Conservation (phyloP, 2,888 invertebrate species). For the Leucophenga montana region DNA sequence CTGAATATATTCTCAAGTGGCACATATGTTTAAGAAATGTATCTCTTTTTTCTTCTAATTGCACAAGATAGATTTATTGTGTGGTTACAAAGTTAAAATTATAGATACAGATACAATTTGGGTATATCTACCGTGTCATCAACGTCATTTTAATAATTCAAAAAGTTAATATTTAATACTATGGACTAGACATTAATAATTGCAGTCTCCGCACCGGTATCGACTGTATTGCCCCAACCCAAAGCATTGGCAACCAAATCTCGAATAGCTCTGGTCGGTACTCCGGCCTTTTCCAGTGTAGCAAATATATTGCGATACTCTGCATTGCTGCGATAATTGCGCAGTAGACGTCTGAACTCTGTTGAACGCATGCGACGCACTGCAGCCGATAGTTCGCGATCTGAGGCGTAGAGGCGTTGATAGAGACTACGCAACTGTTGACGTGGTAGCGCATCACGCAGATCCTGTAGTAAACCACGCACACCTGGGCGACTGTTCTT, state of each 20-base stretch:
- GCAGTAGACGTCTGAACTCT: slow-evolving; percentile 52
- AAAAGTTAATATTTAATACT: no score
- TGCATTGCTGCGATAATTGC: slow-evolving; percentile 40
- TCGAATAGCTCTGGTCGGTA: slow-evolving; percentile 50
- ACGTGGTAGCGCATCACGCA: slow-evolving; percentile 54
- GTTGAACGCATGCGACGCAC: slow-evolving; percentile 53
- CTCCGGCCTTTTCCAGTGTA: slow-evolving; percentile 47
- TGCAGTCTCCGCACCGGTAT: slow-evolving; percentile 47
- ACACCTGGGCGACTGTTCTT: slow-evolving; percentile 54
- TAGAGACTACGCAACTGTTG: slow-evolving; percentile 49
- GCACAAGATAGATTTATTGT: slow-evolving; percentile 42
- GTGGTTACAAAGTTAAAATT: background rate
- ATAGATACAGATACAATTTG: background rate
- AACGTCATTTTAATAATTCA: background rate
- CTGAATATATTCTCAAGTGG: slow-evolving; percentile 64
- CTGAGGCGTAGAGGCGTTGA: slow-evolving; percentile 40
- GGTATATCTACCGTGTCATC: background rate
- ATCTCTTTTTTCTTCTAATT: slow-evolving; percentile 48
- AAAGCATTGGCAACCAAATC: slow-evolving; percentile 48
- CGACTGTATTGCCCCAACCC: slow-evolving; percentile 49
- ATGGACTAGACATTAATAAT: slow-evolving; percentile 36
- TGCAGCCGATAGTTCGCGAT: slow-evolving; percentile 49
- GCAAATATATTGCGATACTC: slow-evolving; percentile 47
- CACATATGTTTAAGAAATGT: slow-evolving; percentile 42
- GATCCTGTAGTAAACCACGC: slow-evolving; percentile 53